A percentile compares a stretch with the other conserved stretches of the same genome.
Conservation (phyloP, 1,140 invertebrate species). For the Caenorhabditis inopinata region DNA sequence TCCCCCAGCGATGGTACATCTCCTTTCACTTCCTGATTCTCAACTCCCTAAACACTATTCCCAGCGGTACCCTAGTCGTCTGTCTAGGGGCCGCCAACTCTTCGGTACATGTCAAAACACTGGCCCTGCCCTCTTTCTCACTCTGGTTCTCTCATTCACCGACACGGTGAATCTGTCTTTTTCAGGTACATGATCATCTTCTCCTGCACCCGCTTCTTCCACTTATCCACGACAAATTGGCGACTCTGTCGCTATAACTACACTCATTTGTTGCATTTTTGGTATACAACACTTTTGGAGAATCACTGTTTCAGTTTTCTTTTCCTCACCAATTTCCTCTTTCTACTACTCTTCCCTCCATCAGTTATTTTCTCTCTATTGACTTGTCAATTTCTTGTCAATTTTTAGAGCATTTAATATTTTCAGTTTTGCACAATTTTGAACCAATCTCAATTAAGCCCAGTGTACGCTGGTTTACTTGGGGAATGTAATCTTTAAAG, state of each 20-base stretch:
- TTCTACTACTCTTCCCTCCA: neutral
- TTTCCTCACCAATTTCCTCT: neutral
- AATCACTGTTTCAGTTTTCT: no score
- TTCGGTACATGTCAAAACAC: conserved; percentile 26
- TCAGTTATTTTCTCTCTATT: neutral
- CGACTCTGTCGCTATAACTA: no score
- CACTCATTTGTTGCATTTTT: no score
- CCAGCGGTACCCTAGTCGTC: conserved; percentile 4
- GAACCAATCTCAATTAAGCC: no score
- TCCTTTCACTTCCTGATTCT: conserved; percentile 5
- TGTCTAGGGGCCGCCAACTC: conserved; percentile 18
- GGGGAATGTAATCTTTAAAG: no score
- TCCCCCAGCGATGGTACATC: conserved; percentile 11
- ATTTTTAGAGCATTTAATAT: neutral
- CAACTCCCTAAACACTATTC: neutral
- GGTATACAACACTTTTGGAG: no score
- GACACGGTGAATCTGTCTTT: neutral
- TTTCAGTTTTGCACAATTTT: neutral
- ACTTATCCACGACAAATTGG: conserved; percentile 12
- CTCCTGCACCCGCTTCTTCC: neutral
- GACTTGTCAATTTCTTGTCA: conserved; percentile 5
- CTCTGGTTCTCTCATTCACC: conserved; percentile 9
- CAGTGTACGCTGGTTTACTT: no score
- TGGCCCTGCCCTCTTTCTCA: neutral
- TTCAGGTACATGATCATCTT: conserved; percentile 23